Base-by-base conservation (phyloP, 2,113 vertebrate species). In the Engystomops pustulosus region DNA sequence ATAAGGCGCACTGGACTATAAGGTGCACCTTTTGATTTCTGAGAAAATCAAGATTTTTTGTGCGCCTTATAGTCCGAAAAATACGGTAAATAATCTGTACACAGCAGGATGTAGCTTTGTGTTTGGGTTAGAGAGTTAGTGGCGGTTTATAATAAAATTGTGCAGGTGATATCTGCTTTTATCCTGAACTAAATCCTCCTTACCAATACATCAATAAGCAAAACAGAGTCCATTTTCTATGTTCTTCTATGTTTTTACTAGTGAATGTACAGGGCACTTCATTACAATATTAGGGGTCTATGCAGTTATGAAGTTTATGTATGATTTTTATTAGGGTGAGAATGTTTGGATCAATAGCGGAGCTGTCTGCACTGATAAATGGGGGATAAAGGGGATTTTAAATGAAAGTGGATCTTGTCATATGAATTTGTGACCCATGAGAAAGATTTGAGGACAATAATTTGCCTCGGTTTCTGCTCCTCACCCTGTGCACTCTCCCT, bases 341-440 rank as follows among this genome's bases (percentile, higher is more conserved):
- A 78, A 79, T 79, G 25, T 70, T 70, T 85, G 74, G 60, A 79
- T 85, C 80, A 84, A 79, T 85, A 34, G 62, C 83, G 23, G 62
- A 44, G 47, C 45, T 79, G 83, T 79, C 71, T 79, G 60, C n/a
- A 36, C 47, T 71, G 62, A 75, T 85, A 69, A 85, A 70, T 44
- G 71, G 34, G 51, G 34, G 51, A 36, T 72, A 82, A 82, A 82
- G 62, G 45, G 44, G 74, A 79, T 85, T 84, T 79, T 18, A 55
- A 27, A 45, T 65, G 41, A 85, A 85, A 79, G 74, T 70, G 12
- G 47, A 79, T 53, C 62, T 84, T 70, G 62, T 85, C 75, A 85
- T 85, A 78, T 44, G 17, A 85, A 85, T 79, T 69, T 78, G 83
- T 85, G 74, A 85, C 75, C 72, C 83, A 85, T 79, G 83, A 85